phyloP scores from a whole-genome alignment of 2,888 invertebrate genomes.

The Arenicola marina region DNA sequence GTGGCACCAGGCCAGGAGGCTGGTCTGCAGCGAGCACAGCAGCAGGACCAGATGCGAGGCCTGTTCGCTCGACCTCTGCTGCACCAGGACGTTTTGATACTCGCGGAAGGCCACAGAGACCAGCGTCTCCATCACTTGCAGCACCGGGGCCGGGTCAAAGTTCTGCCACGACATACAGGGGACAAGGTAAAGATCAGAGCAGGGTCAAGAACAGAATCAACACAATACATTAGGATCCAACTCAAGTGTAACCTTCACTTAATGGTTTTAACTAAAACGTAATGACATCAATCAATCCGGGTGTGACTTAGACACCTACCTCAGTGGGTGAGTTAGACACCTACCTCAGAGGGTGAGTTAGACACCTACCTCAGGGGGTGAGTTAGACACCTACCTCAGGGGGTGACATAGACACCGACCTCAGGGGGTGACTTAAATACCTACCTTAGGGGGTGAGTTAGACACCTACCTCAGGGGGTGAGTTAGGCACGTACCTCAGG shows the following conservation, averaged over 20 bases:
- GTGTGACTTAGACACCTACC: too few relatives aligned
- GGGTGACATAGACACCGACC: too few relatives aligned
- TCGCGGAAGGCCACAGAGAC: constrained; percentile 54
- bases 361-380: too few relatives aligned
- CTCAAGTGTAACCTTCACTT: background rate
- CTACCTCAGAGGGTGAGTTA: too few relatives aligned
- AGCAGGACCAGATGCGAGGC: constrained; percentile 52
- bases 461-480: too few relatives aligned
- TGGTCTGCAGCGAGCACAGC: constrained; percentile 55
- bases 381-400: too few relatives aligned
- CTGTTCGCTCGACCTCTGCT: constrained; percentile 36
- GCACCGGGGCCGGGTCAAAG: constrained; percentile 43
- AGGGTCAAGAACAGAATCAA: background rate
- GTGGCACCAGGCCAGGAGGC: constrained; percentile 54
- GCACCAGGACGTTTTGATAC: constrained; percentile 38
- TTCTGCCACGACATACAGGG: constrained; percentile 35
- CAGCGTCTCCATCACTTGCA: constrained; percentile 56
- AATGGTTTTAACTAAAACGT: too few relatives aligned
- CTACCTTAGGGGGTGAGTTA: too few relatives aligned
- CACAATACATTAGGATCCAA: background rate
- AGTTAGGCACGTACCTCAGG: constrained; percentile 1
- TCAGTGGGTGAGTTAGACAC: too few relatives aligned
- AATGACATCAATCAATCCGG: too few relatives aligned
- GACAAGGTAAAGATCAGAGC: background rate
- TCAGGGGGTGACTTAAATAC: too few relatives aligned